phyloP scores from a whole-genome alignment of 1,140 invertebrate genomes.

The Papilio polytes region DNA sequence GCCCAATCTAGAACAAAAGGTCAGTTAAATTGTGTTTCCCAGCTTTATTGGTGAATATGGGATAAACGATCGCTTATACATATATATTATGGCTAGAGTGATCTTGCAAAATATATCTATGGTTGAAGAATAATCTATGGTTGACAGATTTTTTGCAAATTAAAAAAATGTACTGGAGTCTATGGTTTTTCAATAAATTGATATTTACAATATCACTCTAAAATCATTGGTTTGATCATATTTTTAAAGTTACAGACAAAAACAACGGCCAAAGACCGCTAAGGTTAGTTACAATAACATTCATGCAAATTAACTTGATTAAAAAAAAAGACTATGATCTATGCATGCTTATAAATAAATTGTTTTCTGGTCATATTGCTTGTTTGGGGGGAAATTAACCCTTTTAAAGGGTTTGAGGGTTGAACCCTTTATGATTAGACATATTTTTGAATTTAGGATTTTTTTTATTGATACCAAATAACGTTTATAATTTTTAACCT shows the following conservation, averaged over 20 bases:
- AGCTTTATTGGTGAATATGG: conserved; percentile 28
- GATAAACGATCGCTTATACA: conserved; percentile 1
- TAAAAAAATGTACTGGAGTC: not conserved
- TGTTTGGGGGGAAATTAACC: too few species aligned
- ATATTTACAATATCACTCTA: conserved; percentile 47
- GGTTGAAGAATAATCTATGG: too few species aligned
- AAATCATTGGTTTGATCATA: conserved; percentile 51
- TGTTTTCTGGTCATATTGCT: not conserved
- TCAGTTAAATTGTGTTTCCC: conserved; percentile 74
- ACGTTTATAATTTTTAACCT: not conserved
- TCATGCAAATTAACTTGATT: not conserved
- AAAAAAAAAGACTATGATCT: not conserved
- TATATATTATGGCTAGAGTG: not conserved
- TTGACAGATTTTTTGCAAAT: too few species aligned
- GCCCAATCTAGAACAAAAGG: conserved; percentile 92
- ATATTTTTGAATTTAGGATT: not conserved
- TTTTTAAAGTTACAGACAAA: conserved; percentile 66
- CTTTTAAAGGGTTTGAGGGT: too few species aligned
- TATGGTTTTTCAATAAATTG: conserved; percentile 23
- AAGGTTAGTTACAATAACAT: conserved; percentile 46
- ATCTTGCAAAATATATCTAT: too few species aligned
- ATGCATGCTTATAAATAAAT: not conserved
- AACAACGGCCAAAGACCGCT: conserved; percentile 51
- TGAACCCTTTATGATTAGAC: not conserved
- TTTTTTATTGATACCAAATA: not conserved